These are phyloP conservation scores for Operophtera brumata DNA, from an alignment of 2,888 invertebrate genomes.

Conservation along the genomic window DNA sequence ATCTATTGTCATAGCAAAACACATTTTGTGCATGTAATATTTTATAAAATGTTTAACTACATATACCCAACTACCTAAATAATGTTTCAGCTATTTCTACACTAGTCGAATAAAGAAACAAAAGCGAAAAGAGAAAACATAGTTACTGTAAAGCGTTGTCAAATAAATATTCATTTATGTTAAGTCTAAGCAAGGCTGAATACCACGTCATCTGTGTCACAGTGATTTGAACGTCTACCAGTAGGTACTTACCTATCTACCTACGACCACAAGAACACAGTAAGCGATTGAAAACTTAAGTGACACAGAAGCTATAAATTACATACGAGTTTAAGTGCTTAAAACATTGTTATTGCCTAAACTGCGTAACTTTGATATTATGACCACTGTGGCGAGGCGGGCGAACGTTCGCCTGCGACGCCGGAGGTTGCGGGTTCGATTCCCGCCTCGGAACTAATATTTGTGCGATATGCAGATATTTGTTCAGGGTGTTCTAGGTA, in stretches of 20 bases:
- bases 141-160: constrained; percentile 39
- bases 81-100: constrained; percentile 29
- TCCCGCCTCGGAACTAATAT: no score
- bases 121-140: constrained; percentile 41
- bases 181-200: constrained; percentile 53
- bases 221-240: constrained; percentile 41
- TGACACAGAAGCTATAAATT: neutral
- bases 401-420: no score
- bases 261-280: constrained; percentile 6
- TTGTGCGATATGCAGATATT: no score
- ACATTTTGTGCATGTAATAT: constrained; percentile 3
- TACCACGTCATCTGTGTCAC: constrained; percentile 45
- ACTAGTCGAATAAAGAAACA: constrained; percentile 34
- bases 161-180: constrained; percentile 58
- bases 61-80: constrained; percentile 20
- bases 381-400: no score
- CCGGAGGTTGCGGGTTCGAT: no score
- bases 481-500: no score
- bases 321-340: neutral
- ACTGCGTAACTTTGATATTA: neutral
- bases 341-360: neutral
- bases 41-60: constrained; percentile 19
- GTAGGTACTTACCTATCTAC: neutral
- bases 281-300: neutral
- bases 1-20: constrained; percentile 2